These are phyloP conservation scores for Zaprionus capensis DNA, from an alignment of 1,140 invertebrate species.

Conservation along the genomic window DNA sequence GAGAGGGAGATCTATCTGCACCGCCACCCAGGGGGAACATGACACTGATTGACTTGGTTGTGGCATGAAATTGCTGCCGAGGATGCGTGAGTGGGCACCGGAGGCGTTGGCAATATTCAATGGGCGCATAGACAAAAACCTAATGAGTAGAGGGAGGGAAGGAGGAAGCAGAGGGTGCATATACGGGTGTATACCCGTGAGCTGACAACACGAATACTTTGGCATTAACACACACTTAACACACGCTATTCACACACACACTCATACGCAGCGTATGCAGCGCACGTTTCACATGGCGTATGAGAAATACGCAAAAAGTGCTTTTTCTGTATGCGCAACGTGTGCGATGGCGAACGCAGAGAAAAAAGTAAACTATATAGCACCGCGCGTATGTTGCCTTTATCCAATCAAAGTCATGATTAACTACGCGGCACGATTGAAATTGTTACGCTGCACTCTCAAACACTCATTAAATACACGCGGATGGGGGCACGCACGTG, in stretches of 20 bases:
- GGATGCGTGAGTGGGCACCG: constrained; percentile 12
- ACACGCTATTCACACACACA: background rate
- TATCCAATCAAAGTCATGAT: constrained; percentile 35
- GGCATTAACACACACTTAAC: background rate
- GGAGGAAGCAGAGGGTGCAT: background rate
- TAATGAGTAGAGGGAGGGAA: constrained; percentile 19
- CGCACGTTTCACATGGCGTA: constrained; percentile 42
- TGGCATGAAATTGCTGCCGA: constrained; percentile 26
- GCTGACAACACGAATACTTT: constrained; percentile 2
- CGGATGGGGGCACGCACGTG: background rate
- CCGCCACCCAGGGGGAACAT: background rate
- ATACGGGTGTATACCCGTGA: background rate
- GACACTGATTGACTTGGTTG: constrained; percentile 47
- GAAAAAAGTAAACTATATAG: constrained; percentile 1
- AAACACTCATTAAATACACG: constrained; percentile 19
- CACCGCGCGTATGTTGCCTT: constrained; percentile 5
- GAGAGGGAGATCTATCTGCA: constrained; percentile 4
- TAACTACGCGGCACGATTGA: constrained; percentile 33
- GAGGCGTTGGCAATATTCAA: constrained; percentile 37
- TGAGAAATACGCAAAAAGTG: constrained; percentile 36
- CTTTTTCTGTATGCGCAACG: constrained; percentile 16
- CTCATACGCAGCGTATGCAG: constrained; percentile 11
- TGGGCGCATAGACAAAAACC: constrained; percentile 26
- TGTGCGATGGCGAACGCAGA: background rate
- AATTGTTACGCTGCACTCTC: background rate